These are phyloP conservation scores for Caloenas nicobarica DNA, from an alignment of 2,113 vertebrate species.

Conservation along the genomic window DNA sequence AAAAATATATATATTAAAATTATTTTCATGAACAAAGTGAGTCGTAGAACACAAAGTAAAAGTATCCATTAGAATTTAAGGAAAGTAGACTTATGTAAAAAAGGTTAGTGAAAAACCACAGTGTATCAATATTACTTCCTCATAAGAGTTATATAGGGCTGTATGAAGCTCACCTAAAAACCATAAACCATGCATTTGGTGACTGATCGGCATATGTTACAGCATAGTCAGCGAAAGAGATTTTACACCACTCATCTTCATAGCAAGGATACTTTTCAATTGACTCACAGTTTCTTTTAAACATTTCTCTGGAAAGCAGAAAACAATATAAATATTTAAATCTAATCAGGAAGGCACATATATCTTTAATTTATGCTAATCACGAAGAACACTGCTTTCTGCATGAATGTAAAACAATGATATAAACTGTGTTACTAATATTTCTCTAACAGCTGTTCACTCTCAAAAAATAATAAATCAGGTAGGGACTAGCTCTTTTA, in stretches of 20 bases:
- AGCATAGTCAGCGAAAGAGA: conserved; percentile 81
- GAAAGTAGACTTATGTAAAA: not conserved
- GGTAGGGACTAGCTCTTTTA: not conserved
- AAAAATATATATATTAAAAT: not conserved
- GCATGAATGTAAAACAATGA: not conserved
- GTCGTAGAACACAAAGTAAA: not conserved
- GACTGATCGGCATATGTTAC: conserved; percentile 76
- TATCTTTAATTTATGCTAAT: not conserved
- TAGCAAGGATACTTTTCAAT: conserved; percentile 80
- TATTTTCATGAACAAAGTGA: not conserved
- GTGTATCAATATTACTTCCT: not conserved
- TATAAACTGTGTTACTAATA: not conserved
- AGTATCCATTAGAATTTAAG: not conserved
- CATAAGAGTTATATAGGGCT: not conserved
- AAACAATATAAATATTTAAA: not conserved
- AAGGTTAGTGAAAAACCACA: not conserved
- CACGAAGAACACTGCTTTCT: not conserved
- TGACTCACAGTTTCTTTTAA: conserved; percentile 76
- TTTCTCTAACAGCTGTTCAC: not conserved
- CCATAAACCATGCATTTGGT: conserved; percentile 82
- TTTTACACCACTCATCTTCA: conserved; percentile 83
- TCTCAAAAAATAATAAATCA: not conserved
- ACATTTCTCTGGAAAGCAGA: conserved; percentile 79
- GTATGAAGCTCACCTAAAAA: conserved; percentile 85
- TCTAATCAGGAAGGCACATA: not conserved